Evolutionary conservation across 2,113 vertebrate species (phyloP), one percentile per base, ranked within the genome.

Genomic region (Etia nguti): DNA sequence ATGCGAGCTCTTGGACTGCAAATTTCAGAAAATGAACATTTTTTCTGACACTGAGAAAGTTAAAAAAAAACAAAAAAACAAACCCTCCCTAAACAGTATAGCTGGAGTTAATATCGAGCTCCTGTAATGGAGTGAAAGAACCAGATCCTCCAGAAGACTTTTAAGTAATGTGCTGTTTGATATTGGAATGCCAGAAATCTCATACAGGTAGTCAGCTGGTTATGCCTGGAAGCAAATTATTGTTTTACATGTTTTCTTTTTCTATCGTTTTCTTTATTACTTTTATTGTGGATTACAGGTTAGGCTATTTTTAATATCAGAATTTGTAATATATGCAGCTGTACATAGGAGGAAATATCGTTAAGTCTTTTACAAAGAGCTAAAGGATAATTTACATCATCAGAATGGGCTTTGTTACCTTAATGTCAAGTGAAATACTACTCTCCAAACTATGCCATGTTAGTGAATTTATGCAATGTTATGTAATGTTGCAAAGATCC

Each of bases 341-440:
- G 85, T 94, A 90, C 50, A 92, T 91, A 91, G 24, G 73, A 87
- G 31, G 26, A 88, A 62, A 83, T 88, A 83, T 68, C 91, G 60
- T 88, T 22, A 59, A 86, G 38, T 84, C 8, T 81, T 89, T 87
- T 88, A 16, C 56, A 87, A 89, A 82, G 31, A 79, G 24, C 26
- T 82, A 54, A 82, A 91, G 56, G 41, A 57, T 24, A 10, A n/a
- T 83, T 79, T 48, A 52, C 46, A 41, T 43, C 12, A 86, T 85
- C 36, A 15, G 29, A 55, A 56, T 34, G 48, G 55, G 36, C 8
- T 10, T 54, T 84, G 31, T 83, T 75, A 68, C 22, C 24, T 81
- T 57, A 87, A 85, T 90, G 73, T 80, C 68, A 60, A 22, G 11
- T 57, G 60, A 80, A 50, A 31, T 79, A 82, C 5, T 34, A 38